A percentile compares a stretch with the other conserved stretches of the same genome.
Evolutionary conservation across 2,113 vertebrate genomes (phyloP).

Genomic region (Podocnemis expansa): DNA sequence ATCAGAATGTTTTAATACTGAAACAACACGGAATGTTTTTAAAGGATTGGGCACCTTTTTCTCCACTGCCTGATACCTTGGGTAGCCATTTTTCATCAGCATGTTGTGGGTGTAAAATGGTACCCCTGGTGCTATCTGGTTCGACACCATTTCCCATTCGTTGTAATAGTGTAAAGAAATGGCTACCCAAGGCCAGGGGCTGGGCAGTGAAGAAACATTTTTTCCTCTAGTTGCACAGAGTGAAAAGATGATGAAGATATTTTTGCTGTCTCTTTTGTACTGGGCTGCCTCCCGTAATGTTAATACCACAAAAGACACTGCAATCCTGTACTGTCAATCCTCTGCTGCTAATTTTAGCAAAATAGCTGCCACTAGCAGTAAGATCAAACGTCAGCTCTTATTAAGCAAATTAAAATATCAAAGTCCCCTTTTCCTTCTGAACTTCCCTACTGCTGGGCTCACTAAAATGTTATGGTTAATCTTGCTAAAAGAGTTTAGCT

Average conservation of each 20-base stretch:
- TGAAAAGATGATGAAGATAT: neutral
- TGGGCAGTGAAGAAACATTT: neutral
- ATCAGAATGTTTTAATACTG: fast-evolving
- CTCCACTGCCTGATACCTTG: neutral
- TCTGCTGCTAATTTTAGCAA: neutral
- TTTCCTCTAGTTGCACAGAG: neutral
- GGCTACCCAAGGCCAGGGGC: neutral
- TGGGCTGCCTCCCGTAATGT: neutral
- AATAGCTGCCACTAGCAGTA: neutral
- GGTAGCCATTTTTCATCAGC: fast-evolving
- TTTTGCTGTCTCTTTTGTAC: neutral
- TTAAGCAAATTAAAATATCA: neutral
- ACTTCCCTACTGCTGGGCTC: neutral
- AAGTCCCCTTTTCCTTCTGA: neutral
- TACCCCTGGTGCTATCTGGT: fast-evolving
- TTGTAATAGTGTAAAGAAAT: neutral
- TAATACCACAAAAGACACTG: neutral
- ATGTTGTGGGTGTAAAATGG: fast-evolving
- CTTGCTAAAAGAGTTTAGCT: neutral
- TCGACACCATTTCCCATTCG: neutral
- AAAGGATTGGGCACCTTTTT: fast-evolving
- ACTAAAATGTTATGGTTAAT: neutral
- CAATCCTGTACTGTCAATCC: neutral
- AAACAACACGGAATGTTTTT: neutral
- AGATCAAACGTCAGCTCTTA: neutral